phyloP scores from a whole-genome alignment of 2,888 invertebrate genomes.

The Oscheius sp. region DNA sequence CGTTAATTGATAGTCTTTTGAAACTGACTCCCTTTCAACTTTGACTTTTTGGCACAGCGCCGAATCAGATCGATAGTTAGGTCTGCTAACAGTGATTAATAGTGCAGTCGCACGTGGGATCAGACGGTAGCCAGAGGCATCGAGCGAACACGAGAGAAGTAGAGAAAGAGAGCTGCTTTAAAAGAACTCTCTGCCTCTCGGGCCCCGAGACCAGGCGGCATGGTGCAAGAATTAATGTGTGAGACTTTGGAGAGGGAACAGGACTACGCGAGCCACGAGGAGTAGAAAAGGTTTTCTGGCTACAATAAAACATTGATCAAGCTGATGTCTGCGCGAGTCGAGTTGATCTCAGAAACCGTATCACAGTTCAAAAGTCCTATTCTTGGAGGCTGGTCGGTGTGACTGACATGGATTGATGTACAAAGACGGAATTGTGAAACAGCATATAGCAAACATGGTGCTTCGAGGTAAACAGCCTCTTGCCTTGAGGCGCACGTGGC shows the following conservation, averaged over 20 bases:
- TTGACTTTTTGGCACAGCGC: constrained; percentile 16
- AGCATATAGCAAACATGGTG: constrained; percentile 16
- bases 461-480: constrained; percentile 17
- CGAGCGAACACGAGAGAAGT: constrained; percentile 4
- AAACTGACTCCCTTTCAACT: not conserved
- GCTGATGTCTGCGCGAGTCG: too few species aligned
- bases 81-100: constrained; percentile 35
- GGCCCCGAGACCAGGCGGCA: constrained; percentile 21
- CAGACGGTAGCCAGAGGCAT: constrained; percentile 31
- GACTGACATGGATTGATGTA: not conserved
- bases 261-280: too few species aligned
- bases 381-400: too few species aligned
- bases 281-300: too few species aligned
- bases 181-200: constrained; percentile 29
- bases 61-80: constrained; percentile 20
- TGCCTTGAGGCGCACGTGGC: constrained; percentile 29
- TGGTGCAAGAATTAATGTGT: constrained; percentile 33
- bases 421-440: constrained; percentile 22
- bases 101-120: constrained; percentile 35
- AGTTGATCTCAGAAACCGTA: too few species aligned
- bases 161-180: constrained; percentile 29
- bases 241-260: constrained; percentile 4
- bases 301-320: too few species aligned
- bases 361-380: too few species aligned
- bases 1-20: too few species aligned